A percentile compares a stretch with the other conserved stretches of the same genome.
Evolutionary conservation across 2,888 invertebrate genomes (phyloP).

Genomic region (Smittia aterrima): DNA sequence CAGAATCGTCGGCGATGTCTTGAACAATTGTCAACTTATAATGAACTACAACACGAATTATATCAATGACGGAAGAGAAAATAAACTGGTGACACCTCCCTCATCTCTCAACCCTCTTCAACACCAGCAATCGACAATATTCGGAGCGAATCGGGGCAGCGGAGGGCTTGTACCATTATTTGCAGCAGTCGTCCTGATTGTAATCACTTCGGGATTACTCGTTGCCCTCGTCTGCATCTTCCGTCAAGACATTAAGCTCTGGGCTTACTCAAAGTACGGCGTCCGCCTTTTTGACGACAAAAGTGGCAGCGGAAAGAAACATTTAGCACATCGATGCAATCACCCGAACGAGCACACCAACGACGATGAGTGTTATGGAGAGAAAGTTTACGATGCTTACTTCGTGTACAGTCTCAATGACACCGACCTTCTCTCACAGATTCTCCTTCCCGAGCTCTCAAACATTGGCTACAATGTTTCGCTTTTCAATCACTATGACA

Average conservation of each 20-base stretch:
- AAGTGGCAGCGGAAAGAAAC: constrained; percentile 11
- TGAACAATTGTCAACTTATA: constrained; percentile 42
- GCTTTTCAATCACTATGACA: constrained; percentile 64
- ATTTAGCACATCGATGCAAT: constrained; percentile 46
- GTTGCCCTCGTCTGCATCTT: constrained; percentile 72
- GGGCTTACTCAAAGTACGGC: constrained; percentile 79
- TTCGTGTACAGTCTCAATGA: constrained; percentile 81
- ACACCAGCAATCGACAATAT: constrained; percentile 34
- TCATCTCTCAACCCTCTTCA: constrained; percentile 33
- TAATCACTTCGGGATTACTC: constrained; percentile 68
- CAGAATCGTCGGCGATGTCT: constrained; percentile 44
- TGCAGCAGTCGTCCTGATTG: constrained; percentile 69
- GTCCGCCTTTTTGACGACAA: constrained; percentile 66
- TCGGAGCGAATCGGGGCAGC: constrained; percentile 49
- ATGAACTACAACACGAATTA: constrained; percentile 27
- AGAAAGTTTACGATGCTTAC: constrained; percentile 82
- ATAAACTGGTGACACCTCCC: constrained; percentile 24
- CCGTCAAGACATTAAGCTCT: constrained; percentile 74
- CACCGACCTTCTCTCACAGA: constrained; percentile 68
- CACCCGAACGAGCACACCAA: background rate
- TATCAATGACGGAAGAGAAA: background rate
- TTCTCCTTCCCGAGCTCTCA: constrained; percentile 71
- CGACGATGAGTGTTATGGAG: constrained; percentile 50
- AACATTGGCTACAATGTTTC: constrained; percentile 64
- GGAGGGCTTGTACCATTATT: constrained; percentile 70